Base-by-base conservation (phyloP, 2,888 invertebrate species). In the Spodoptera exigua region DNA sequence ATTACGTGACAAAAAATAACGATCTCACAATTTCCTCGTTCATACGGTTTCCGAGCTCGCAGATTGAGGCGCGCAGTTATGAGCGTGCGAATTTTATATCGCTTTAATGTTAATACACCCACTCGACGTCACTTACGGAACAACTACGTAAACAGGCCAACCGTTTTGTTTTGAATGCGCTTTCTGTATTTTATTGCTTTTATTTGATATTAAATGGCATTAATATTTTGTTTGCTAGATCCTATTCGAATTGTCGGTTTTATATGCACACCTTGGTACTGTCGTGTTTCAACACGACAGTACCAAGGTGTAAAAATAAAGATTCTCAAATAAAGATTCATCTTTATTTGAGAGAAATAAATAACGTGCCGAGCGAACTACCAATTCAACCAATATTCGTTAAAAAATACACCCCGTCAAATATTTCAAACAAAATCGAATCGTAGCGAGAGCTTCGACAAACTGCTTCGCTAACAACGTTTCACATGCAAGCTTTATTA, bases 1-100 rank as follows among this genome's bases (percentile, higher is more conserved):
- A 85, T 82, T 76, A 80, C 76, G 75, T 81, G 75, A 81, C 83
- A 87, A 89, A 76, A 85, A 83, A 79, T 76, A 84, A 84, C 75
- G 78, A 78, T 73, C 75, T 76, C 77, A 76, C 82, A 77, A 48
- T 63, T 81, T 84, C 85, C 81, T 81, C 76, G 70, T 71, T 81
- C 74, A 75, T 86, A 85, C 61, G 81, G 85, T 80, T 87, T 87
- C 84, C 70, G 67, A 74, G 77, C 60, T 72, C 59, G 54, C 37
- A 49, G 71, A 61, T 68, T 45, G 66, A 61, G 62, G 61, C 49
- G 48, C 56, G 53, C 58, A 57, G 74, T 65, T 73, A 66, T 49
- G 61, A 67, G 49, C 65, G 70, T 70, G 75, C 51, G 77, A 76
- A 73, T 63, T 70, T 72, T 70, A 68, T 61, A 46, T 48, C 53